Conservation (phyloP, 1,140 invertebrate species). For the Magallana angulata region DNA sequence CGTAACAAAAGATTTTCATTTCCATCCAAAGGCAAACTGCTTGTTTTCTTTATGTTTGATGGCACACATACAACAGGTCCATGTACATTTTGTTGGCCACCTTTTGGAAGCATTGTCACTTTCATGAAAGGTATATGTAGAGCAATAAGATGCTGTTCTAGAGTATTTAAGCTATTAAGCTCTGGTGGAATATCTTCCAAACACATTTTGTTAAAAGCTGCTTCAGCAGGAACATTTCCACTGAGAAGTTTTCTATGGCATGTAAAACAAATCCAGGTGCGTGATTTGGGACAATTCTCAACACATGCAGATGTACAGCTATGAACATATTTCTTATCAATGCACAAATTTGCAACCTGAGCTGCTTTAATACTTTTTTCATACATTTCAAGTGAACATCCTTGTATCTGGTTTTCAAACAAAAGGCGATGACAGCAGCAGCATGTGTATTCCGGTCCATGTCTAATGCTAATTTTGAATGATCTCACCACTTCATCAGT, state of each 20-base stretch:
- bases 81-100: background rate
- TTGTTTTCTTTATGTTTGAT: background rate
- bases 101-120: background rate
- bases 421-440: background rate
- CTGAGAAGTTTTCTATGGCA: background rate
- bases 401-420: background rate
- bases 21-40: background rate
- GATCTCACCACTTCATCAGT: background rate
- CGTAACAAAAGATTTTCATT: background rate
- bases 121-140: background rate
- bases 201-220: background rate
- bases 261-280: no score
- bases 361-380: background rate
- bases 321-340: no score
- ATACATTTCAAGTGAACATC: background rate
- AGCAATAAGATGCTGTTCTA: background rate
- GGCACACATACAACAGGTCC: conserved; percentile 6
- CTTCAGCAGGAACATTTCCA: background rate
- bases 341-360: background rate
- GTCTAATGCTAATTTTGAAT: background rate
- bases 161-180: background rate
- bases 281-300: no score
- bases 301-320: no score
- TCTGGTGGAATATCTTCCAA: background rate
- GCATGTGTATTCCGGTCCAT: background rate